Evolutionary conservation across 2,113 vertebrate genomes (phyloP), one percentile per base, ranked within the genome.

Genomic region (Calonectris borealis): DNA sequence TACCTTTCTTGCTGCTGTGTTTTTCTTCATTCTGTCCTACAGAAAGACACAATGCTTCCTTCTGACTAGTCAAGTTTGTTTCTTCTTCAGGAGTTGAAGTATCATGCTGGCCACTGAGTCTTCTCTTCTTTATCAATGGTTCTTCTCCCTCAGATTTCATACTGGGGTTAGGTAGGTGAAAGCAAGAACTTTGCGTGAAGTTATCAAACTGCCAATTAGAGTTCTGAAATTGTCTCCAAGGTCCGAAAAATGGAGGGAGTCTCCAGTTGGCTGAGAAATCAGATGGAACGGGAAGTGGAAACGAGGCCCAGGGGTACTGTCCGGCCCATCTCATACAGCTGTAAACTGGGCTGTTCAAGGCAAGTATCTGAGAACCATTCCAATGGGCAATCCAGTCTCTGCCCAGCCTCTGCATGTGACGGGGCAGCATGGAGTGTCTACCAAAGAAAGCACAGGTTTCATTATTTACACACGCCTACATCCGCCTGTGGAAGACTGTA

Each of bases 391-490:
- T 88, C 73, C 98, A 97, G 90, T 97, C 98, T 96, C 98, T 98
- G 97, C 97, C 98, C 96, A 98, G 94, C 88, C 96, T 97, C 92
- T 96, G 99, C 97, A 99, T 69, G 20, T 97, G 97, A 83, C 96
- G 98, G 75, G 98, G 94, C 93, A 99, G 98, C 99, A 99, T 99
- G 97, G 97, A 94, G 96, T 42, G 94, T 83, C 99, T 99, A 95
- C 73, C 94, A 97, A 86, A 96, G 60, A 55, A 86, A 94, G 42
- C 27, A 73, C 3, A 90, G 11, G 8, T 52, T 70, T 90, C 62
- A 55, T 54, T 75, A 85, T 25, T 54, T 60, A 49, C 52, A 87
- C 32, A 22, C 16, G 69, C 27, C 31, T 55, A 52, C 40, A 69
- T 9, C 26, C 0, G 1, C 70, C 46, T 60, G 11, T 4, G 75